A percentile compares a stretch with the other conserved stretches of the same genome.
These are phyloP conservation scores for Leptopterna dolabrata DNA, from an alignment of 2,888 invertebrate genomes.

Conservation along the genomic window DNA sequence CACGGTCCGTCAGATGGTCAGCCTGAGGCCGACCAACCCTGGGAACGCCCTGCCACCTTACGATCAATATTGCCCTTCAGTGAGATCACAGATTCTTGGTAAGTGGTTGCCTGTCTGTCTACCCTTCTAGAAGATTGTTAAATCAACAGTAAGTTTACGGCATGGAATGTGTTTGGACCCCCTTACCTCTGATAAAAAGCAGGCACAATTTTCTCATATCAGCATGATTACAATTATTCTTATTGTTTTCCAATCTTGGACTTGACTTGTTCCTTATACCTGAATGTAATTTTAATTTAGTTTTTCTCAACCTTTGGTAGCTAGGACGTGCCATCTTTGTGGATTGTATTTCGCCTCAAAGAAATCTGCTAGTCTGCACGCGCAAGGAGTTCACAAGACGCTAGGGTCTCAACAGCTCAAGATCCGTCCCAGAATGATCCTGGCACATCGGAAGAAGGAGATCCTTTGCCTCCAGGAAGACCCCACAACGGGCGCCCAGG, in stretches of 20 bases:
- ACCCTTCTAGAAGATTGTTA: background rate
- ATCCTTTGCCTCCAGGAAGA: slow-evolving; percentile 35
- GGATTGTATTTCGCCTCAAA: slow-evolving; percentile 47
- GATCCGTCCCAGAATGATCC: slow-evolving; percentile 35
- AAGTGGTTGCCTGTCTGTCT: no score
- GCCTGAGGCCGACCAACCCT: slow-evolving; percentile 24
- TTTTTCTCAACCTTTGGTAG: background rate
- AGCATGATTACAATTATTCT: no score
- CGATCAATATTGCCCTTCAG: slow-evolving; percentile 48
- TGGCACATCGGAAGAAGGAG: slow-evolving; percentile 34
- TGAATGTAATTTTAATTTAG: background rate
- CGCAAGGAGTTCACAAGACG: background rate
- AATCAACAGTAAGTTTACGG: no score
- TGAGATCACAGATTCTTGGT: slow-evolving; percentile 14
- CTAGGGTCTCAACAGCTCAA: background rate
- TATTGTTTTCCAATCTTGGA: no score
- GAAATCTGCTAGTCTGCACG: slow-evolving; percentile 12
- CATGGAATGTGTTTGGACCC: no score
- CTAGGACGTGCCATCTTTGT: slow-evolving; percentile 30
- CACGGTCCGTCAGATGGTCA: slow-evolving; percentile 40
- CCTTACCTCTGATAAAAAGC: no score
- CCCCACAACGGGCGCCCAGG: background rate
- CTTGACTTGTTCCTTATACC: no score
- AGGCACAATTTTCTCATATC: no score
- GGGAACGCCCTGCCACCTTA: slow-evolving; percentile 17